A percentile compares a stretch with the other conserved stretches of the same genome.
phyloP scores from a whole-genome alignment of 2,113 vertebrate genomes.

The Takifugu bimaculatus region DNA sequence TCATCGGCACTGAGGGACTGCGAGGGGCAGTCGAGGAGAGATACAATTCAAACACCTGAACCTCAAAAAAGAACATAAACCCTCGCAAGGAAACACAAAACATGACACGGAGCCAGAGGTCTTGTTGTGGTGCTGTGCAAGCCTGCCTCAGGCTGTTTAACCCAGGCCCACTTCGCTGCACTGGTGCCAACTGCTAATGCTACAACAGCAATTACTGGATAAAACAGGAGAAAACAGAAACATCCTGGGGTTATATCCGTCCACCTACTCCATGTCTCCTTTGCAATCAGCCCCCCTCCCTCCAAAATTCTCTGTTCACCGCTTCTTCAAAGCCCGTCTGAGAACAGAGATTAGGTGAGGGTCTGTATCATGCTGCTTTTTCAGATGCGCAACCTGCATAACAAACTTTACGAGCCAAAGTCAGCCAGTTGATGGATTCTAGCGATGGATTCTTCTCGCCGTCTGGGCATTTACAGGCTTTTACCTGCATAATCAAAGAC shows the following conservation, averaged over 20 bases:
- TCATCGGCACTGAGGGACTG: conserved; percentile 44
- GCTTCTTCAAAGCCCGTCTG: conserved; percentile 49
- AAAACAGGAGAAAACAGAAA: conserved; percentile 36
- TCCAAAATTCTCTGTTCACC: conserved; percentile 41
- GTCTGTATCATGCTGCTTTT: conserved; percentile 13
- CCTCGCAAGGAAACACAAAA: conserved; percentile 58
- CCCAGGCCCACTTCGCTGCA: conserved; percentile 43
- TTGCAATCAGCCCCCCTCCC: conserved; percentile 44
- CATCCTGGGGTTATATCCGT: conserved; percentile 40
- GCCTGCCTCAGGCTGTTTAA: conserved; percentile 53
- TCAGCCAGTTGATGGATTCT: conserved; percentile 14
- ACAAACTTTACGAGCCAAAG: conserved; percentile 28
- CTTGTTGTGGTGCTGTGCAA: conserved; percentile 35
- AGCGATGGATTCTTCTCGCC: background rate
- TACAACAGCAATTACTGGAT: conserved; percentile 44
- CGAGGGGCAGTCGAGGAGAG: conserved; percentile 35
- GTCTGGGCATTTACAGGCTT: conserved; percentile 12
- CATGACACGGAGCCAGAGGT: conserved; percentile 58
- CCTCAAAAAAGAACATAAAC: conserved; percentile 50
- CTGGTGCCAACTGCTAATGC: conserved; percentile 33
- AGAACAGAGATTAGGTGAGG: conserved; percentile 42
- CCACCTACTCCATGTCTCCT: conserved; percentile 39
- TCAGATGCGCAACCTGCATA: conserved; percentile 19
- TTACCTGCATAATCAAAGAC: conserved; percentile 24
- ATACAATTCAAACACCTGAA: conserved; percentile 41